Conservation (phyloP, 1,140 invertebrate species). For the Drosophila mauritiana region DNA sequence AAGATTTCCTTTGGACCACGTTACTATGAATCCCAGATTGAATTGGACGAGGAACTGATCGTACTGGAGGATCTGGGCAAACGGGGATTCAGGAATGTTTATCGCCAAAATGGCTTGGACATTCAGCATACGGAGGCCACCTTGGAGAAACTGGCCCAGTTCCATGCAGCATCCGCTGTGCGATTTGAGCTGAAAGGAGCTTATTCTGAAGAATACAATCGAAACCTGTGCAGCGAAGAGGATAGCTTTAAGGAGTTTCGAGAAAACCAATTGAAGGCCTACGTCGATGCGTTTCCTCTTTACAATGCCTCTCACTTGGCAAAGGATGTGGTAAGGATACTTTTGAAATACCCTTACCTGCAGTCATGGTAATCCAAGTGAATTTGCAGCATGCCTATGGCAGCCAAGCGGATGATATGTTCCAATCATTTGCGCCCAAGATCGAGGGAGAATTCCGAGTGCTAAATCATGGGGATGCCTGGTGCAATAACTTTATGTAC, state of each 20-base stretch:
- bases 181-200: conserved; percentile 51
- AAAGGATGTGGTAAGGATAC: conserved; percentile 33
- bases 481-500: conserved; percentile 84
- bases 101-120: conserved; percentile 86
- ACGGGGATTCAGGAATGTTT: conserved; percentile 86
- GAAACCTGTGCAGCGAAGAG: conserved; percentile 46
- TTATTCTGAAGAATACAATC: conserved; percentile 46
- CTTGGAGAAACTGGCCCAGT: conserved; percentile 86
- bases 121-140: conserved; percentile 85
- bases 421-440: conserved; percentile 37
- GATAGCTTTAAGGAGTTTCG: conserved; percentile 64
- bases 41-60: conserved; percentile 58
- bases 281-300: conserved; percentile 26
- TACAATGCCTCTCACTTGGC: conserved; percentile 40
- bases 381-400: conserved; percentile 45
- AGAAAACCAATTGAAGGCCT: conserved; percentile 28
- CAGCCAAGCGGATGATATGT: conserved; percentile 53
- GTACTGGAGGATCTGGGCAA: conserved; percentile 86
- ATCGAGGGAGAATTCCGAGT: conserved; percentile 86
- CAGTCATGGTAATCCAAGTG: too few relatives aligned
- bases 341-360: not conserved
- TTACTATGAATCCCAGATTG: conserved; percentile 29
- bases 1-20: conserved; percentile 54
- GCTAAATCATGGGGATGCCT: conserved; percentile 88
- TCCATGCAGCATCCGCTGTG: conserved; percentile 86